Evolutionary conservation across 1,140 invertebrate genomes (phyloP), one percentile per base, ranked within the genome.

Genomic region (Polypedilum vanderplanki): DNA sequence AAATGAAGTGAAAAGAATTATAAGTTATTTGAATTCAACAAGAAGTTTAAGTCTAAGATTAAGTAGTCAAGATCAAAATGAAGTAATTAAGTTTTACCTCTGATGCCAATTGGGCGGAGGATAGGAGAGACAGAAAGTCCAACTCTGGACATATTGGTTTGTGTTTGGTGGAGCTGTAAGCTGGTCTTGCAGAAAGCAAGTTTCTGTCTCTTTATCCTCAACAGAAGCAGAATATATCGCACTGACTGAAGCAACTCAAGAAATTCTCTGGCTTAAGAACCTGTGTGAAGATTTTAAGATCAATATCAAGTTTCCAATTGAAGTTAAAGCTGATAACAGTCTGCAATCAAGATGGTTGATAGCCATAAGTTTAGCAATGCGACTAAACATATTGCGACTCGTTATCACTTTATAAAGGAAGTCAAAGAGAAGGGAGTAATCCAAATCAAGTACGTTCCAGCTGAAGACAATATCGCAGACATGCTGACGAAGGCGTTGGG

Each of bases 11-110:
- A 81, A 84, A 76, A 76, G 78, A 65, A 80, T 85, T 3, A 75
- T 84, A 5, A 65, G 79, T 22, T 85, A 85, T 76, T 64, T 84
- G 8, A 79, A 80, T 73, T 80, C 78, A 41, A 82, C 82, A 12
- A 46, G 9, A 4, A 73, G 78, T 75, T 73, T 70, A 4, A 78
- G 76, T 17, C 57, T 78, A 7, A 40, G n/a, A 17, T 17, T 57
- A 57, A 57, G 46, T 17, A 15, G 10, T 57, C 10, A 57, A 12
- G n/a, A 57, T 57, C n/a, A 17, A 12, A 57, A 17, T 57, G 46
- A 57, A 57, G n/a, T 15, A 12, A 15, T 57, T 7, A 57, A 15
- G n/a, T 12, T 57, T 9, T 57, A 15, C 8, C n/a, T 64, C 75
- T 1, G 78, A 80, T 67, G 77, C 78, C 0, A 76, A 79, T 74